Percentiles rank a stretch among this genome's conserved stretches.
These are phyloP conservation scores for Drosophila burlai DNA, from an alignment of 1,140 invertebrate genomes.

Conservation along the genomic window DNA sequence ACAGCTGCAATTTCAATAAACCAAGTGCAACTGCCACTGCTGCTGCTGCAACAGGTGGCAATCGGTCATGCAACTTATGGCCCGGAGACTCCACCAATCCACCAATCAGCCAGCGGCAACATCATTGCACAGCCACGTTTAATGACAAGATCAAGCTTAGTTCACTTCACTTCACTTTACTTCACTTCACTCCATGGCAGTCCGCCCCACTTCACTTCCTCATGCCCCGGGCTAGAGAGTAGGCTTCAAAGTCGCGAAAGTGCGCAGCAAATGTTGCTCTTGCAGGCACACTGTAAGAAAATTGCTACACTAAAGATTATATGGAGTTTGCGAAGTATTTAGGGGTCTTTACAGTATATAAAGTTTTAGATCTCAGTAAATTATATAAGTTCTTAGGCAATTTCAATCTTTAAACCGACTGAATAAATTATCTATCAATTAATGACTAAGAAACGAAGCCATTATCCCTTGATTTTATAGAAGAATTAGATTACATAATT, in stretches of 20 bases:
- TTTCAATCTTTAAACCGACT: not conserved
- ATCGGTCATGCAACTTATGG: slow-evolving; percentile 66
- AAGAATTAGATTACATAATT: not conserved
- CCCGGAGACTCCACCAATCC: slow-evolving; percentile 62
- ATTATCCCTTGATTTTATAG: not conserved
- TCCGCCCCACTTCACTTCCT: slow-evolving; percentile 36
- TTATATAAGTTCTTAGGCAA: not conserved
- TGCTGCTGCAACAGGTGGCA: slow-evolving; percentile 44
- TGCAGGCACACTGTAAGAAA: not conserved
- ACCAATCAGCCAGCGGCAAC: slow-evolving; percentile 64
- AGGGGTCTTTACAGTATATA: not conserved
- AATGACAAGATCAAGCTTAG: slow-evolving; percentile 82
- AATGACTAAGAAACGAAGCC: not conserved
- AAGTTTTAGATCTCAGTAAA: not conserved
- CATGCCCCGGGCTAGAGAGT: slow-evolving; percentile 43
- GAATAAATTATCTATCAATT: not conserved
- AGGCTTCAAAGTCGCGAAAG: slow-evolving; percentile 56
- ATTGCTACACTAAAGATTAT: not conserved
- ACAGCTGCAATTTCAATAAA: slow-evolving; percentile 69
- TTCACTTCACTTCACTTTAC: slow-evolving; percentile 41
- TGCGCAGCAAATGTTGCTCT: slow-evolving; percentile 70
- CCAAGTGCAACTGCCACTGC: slow-evolving; percentile 17
- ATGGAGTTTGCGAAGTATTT: too few relatives aligned
- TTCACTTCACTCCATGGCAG: slow-evolving; percentile 39
- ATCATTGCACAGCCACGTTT: slow-evolving; percentile 70